Base-by-base conservation (phyloP, 2,113 vertebrate genomes). In the Amblyopsis rosae region DNA sequence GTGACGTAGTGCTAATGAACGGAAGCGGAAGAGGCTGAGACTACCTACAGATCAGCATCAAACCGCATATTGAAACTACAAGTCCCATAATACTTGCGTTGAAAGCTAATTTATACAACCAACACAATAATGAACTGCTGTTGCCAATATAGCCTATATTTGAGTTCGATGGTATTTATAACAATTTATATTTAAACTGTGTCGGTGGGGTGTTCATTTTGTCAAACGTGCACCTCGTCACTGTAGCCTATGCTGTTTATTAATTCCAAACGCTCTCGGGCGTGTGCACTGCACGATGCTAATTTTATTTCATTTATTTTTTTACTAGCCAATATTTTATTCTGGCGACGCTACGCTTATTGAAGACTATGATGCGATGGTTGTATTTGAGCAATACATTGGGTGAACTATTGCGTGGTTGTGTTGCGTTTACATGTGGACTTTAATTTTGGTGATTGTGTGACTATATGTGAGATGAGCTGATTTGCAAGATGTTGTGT, bases 231-330 rank as follows among this genome's bases (percentile, higher is more conserved):
- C 35, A 41, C 7, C 35, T 41, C 5, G 35, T 41, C 85, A 73
- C 83, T 75, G 76, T 87, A 85, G 85, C 26, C 26, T 26, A 82
- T 75, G 82, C 88, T 91, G 89, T 92, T 93, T 90, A 90, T 91
- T 86, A 88, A 89, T 87, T 85, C 81, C 70, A 70, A 61, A 73
- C 84, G 85, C 84, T 89, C 82, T 76, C 87, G 86, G 83, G 79
- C 87, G 88, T 84, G 80, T 86, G 88, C 86, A 79, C 72, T 59
- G 51, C 26, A 26, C 26, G 26, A 2, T 26, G 26, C 26, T 26
- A 26, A 2, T 26, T 26, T 26, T 26, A 26, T 26, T 26, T 26
- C 1, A 2, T 26, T 26, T 2, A 26, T 26, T 64, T 62, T 62
- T 61, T 41, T 16, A 57, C 67, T 65, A 16, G 46, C 47, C 65